phyloP scores from a whole-genome alignment of 2,888 invertebrate species.

The Ochropacha duplaris region DNA sequence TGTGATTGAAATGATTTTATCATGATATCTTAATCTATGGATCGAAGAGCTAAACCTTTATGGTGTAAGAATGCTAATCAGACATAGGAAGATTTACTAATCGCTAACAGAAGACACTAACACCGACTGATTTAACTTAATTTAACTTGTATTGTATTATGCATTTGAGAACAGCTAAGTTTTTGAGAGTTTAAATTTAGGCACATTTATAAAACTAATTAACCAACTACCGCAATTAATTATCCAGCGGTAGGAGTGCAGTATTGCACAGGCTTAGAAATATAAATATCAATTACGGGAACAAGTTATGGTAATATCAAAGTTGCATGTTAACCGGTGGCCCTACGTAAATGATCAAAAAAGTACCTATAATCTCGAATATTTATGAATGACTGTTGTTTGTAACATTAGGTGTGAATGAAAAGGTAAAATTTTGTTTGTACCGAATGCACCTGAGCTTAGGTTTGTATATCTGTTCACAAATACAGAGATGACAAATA shows the following conservation, averaged over 20 bases:
- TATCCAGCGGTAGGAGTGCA: background rate
- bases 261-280: slow-evolving; percentile 14
- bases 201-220: background rate
- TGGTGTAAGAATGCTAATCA: slow-evolving; percentile 40
- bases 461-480: slow-evolving; percentile 18
- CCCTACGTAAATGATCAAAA: slow-evolving; percentile 22
- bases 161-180: too few relatives aligned
- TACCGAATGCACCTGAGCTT: slow-evolving; percentile 26
- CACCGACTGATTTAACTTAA: background rate
- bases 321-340: slow-evolving; percentile 34
- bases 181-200: too few relatives aligned
- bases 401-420: slow-evolving; percentile 37
- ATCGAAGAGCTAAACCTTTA: slow-evolving; percentile 37
- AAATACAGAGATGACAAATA: slow-evolving; percentile 25
- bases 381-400: slow-evolving; percentile 42
- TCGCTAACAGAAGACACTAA: background rate
- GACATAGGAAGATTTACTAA: slow-evolving; percentile 18
- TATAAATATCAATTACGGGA: slow-evolving; percentile 20
- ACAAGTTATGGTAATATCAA: slow-evolving; percentile 36
- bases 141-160: too few relatives aligned
- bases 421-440: slow-evolving; percentile 32
- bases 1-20: slow-evolving; percentile 52
- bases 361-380: slow-evolving; percentile 28
- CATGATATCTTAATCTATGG: slow-evolving; percentile 47
- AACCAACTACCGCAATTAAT: background rate